Conservation (phyloP, 2,113 vertebrate genomes). For the Callionymus lyra region DNA sequence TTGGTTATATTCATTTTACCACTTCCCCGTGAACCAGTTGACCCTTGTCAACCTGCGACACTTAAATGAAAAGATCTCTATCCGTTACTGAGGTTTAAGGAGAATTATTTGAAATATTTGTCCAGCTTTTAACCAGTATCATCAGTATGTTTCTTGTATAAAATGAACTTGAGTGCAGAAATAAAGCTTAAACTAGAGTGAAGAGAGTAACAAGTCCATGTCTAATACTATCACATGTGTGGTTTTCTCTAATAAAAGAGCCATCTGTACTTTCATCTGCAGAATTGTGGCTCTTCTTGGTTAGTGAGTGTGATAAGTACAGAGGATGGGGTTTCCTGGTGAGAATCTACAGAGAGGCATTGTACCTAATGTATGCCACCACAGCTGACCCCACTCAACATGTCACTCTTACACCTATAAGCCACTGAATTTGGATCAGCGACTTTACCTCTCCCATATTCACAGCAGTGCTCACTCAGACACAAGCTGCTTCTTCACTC, state of each 20-base stretch:
- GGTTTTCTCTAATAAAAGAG: conserved; percentile 36
- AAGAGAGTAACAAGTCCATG: conserved; percentile 14
- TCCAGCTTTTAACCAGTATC: no score
- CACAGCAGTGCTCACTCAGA: conserved; percentile 7
- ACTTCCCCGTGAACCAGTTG: no score
- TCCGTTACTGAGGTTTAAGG: no score
- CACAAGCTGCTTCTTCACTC: conserved; percentile 56
- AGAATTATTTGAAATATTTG: no score
- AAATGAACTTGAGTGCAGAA: no score
- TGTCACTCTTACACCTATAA: no score
- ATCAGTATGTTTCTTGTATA: no score
- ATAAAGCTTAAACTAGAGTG: no score
- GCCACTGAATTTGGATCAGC: neutral
- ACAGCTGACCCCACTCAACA: conserved; percentile 42
- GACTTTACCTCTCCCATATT: conserved; percentile 7
- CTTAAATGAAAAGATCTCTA: no score
- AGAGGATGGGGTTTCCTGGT: conserved; percentile 23
- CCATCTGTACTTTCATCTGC: conserved; percentile 45
- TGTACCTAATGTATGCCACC: conserved; percentile 21
- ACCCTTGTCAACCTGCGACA: no score
- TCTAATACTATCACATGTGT: conserved; percentile 24
- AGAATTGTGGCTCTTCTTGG: conserved; percentile 36
- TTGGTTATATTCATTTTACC: no score
- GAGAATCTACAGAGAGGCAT: conserved; percentile 28
- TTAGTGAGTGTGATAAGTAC: conserved; percentile 49